Conservation (phyloP, 1,140 invertebrate species). For the Scaptomyza graminum region DNA sequence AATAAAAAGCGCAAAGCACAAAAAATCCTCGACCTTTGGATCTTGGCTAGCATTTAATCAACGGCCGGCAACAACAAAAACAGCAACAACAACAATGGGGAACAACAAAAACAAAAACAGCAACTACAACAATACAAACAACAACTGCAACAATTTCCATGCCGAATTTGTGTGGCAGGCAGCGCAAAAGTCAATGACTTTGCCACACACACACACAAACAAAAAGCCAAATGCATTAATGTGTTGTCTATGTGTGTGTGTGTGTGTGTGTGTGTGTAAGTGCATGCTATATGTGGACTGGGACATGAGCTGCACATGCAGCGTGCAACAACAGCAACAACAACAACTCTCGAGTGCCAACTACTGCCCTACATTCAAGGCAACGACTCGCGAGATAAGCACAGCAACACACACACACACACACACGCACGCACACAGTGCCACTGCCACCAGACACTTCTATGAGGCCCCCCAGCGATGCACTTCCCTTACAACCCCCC, state of each 20-base stretch:
- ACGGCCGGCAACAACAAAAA: conserved; percentile 7
- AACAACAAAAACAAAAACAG: conserved; percentile 1
- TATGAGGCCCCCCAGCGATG: conserved; percentile 53
- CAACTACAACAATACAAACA: not conserved
- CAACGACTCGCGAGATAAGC: conserved; percentile 78
- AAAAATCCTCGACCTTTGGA: conserved; percentile 49
- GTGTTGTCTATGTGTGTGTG: conserved; percentile 20
- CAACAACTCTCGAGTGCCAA: conserved; percentile 68
- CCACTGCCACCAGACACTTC: conserved; percentile 73
- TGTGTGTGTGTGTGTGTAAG: conserved; percentile 34
- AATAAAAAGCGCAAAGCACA: conserved; percentile 12
- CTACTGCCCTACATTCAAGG: conserved; percentile 81
- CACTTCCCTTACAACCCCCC: not conserved
- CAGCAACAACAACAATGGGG: not conserved
- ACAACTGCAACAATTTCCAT: conserved; percentile 44
- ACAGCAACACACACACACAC: conserved; percentile 39
- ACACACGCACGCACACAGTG: conserved; percentile 29
- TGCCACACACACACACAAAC: conserved; percentile 23
- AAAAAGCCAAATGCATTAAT: conserved; percentile 25
- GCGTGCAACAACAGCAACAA: conserved; percentile 41
- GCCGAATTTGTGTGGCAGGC: conserved; percentile 42
- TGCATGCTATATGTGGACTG: conserved; percentile 54
- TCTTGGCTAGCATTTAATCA: conserved; percentile 45
- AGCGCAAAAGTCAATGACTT: conserved; percentile 51
- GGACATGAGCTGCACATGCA: conserved; percentile 56